Evolutionary conservation across 2,113 vertebrate genomes (phyloP), one percentile per base, ranked within the genome.

Genomic region (Oncorhynchus clarkii): DNA sequence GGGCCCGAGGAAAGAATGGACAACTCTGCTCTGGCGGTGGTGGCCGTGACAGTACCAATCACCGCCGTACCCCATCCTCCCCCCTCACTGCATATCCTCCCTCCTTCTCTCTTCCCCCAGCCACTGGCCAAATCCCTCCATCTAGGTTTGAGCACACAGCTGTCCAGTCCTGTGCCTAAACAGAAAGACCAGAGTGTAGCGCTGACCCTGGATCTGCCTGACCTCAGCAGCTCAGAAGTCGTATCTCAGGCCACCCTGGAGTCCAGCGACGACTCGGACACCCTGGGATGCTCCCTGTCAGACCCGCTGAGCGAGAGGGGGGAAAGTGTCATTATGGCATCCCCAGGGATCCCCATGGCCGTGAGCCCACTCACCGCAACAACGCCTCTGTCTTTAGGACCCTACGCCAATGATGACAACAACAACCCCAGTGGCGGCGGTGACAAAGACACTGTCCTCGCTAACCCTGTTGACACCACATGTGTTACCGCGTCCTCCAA

Each of bases 341-440:
- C 51, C 51, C 51, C 51, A 18, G 51, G 16, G 67, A 29, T 75
- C 71, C 75, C 80, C 2, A 73, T 83, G 78, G 31, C 75, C 9
- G 71, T 29, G 64, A 87, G 80, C 65, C 88, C 86, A 66, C 82
- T 85, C 0, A 14, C 20, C 0, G 71, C 31, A 85, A 80, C 0
- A 75, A 80, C 65, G 9, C 14, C 49, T 3, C 49, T 16, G 45
- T 54, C 51, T 54, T 14, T 16, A 54, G 51, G 51, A 54, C 51
- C 51, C 51, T 18, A 83, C 80, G 51, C 73, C 7, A 78, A 88
- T 83, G 89, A 92, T 83, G 91, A 92, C 71, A 89, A 84, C 81
- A 82, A 84, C 34, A 85, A 80, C 0, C 77, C 5, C 70, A 69
- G 20, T 26, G n/a, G 26, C n/a, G 26, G 26, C 31, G 5, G 24